phyloP scores from a whole-genome alignment of 2,797 vertebrate genomes.

The Sebastes miniatus region DNA sequence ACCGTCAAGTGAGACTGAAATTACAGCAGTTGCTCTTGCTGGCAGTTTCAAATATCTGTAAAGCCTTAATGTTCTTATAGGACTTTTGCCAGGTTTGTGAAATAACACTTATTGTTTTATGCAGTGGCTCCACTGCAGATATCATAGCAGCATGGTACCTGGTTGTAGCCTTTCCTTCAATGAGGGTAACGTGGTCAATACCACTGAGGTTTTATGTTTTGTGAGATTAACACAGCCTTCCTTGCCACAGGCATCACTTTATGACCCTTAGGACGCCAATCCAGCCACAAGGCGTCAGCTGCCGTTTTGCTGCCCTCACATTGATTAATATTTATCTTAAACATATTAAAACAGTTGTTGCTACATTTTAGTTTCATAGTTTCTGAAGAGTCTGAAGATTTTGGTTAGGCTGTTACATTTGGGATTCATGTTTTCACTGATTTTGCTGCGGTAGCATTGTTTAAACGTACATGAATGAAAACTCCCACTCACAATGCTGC shows the following conservation, averaged over 20 bases:
- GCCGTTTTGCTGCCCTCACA: neutral
- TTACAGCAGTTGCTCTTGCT: neutral
- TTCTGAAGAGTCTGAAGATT: neutral
- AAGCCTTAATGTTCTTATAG: neutral
- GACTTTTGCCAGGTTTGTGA: neutral
- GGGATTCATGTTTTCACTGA: neutral
- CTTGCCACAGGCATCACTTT: neutral
- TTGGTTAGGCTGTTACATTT: neutral
- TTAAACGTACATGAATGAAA: constrained; percentile 10
- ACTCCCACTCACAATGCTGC: constrained; percentile 21
- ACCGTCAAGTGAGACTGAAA: neutral
- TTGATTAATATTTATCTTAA: neutral
- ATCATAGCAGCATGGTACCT: neutral
- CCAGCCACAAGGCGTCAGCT: neutral
- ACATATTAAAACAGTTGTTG: neutral
- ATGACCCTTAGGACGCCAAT: neutral
- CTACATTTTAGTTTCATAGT: neutral
- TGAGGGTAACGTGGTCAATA: neutral
- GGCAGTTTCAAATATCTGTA: neutral
- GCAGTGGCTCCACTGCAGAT: neutral
- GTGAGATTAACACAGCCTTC: neutral
- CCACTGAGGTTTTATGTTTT: neutral
- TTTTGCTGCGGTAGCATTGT: constrained; percentile 1
- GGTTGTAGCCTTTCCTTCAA: neutral
- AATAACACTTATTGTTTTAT: neutral